Conservation (phyloP, 1,140 invertebrate species). For the Aphidius ervi region DNA sequence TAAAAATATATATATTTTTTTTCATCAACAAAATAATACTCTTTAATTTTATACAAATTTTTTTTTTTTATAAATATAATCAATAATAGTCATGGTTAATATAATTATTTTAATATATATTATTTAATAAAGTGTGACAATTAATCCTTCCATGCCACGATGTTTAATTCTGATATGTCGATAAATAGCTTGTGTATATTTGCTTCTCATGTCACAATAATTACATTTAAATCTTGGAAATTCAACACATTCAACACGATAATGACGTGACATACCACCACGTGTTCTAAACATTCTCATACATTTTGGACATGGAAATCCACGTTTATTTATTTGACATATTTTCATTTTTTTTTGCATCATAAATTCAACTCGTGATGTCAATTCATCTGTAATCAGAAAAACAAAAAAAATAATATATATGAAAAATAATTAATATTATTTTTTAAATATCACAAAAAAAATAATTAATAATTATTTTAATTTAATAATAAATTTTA, state of each 20-base stretch:
- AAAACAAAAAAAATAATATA: conserved; percentile 23
- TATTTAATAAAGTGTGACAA: conserved; percentile 33
- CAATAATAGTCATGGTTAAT: neutral
- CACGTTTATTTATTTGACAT: neutral
- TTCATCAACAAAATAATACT: neutral
- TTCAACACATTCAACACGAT: conserved; percentile 36
- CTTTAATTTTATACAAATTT: neutral
- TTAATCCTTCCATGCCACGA: conserved; percentile 29
- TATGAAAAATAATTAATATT: neutral
- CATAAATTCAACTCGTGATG: too few relatives aligned
- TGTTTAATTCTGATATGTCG: conserved; percentile 35
- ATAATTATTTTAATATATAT: too few relatives aligned
- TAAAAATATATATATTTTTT: neutral
- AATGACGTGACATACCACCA: conserved; percentile 34
- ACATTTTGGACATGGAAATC: conserved; percentile 32
- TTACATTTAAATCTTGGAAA: conserved; percentile 36
- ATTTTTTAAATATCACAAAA: neutral
- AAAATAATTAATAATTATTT: conserved; percentile 3
- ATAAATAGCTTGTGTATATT: conserved; percentile 37
- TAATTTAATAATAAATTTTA: neutral
- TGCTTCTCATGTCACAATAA: conserved; percentile 37
- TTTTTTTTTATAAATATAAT: neutral
- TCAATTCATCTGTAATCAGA: conserved; percentile 35
- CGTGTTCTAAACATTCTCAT: conserved; percentile 29
- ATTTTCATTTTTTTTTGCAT: neutral